Evolutionary conservation across 2,888 invertebrate species (phyloP), one percentile per base, ranked within the genome.

Genomic region (Drosophila helvetica): DNA sequence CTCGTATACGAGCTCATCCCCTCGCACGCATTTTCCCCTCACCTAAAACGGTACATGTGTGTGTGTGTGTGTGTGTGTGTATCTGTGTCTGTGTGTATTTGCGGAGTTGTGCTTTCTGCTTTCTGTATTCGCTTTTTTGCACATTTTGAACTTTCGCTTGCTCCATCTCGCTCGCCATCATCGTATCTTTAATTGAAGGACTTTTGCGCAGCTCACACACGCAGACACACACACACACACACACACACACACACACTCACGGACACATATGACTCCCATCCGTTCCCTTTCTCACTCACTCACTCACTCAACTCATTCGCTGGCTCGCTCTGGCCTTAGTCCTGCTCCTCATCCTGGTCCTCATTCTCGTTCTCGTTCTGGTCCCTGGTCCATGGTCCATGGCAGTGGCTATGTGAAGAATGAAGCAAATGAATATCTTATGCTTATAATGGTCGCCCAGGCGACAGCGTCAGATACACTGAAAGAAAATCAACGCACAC

Each of bases 401-500:
- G 76, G 73, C 81, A 81, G 74, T 81, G 81, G 85, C 87, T 86
- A 81, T 81, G 82, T 79, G 87, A 85, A 87, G 88, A 87, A 87
- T 87, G 82, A 71, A 87, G 88, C 89, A 88, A 84, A 79, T 90
- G 86, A 88, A 86, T 89, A 86, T 89, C 87, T 88, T 81, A 77
- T 78, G 88, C 85, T 90, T 89, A 81, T 88, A 90, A 90, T 89
- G 90, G 89, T 89, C 86, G 90, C 88, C 90, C 78, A 83, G 89
- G 89, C 65, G 61, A 66, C 77, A 71, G 50, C 70, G 65, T 48
- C 63, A 65, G 10, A 19, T 19, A 38, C 38, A 22, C 18, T 0
- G 38, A 1, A n/a, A 38, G 38, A 38, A 38, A 38, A n/a, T 1
- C 2, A n/a, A 38, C 2, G 22, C 30, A 17, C 19, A 30, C 68